A percentile compares a stretch with the other conserved stretches of the same genome.
These are phyloP conservation scores for Phylloscopus trochiloides DNA, from an alignment of 2,113 vertebrate genomes.

Conservation along the genomic window DNA sequence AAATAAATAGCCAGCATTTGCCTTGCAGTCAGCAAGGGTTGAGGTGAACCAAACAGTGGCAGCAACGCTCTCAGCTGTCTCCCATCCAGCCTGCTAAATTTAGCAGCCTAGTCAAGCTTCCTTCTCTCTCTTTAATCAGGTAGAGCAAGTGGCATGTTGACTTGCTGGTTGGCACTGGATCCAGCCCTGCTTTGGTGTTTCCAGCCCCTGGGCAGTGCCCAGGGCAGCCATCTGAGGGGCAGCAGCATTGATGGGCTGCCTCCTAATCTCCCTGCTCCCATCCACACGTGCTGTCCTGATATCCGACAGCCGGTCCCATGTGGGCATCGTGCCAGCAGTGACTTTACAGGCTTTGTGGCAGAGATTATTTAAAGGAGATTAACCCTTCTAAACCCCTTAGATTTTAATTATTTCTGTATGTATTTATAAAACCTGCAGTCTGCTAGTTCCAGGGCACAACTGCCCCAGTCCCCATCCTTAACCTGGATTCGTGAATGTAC, in stretches of 20 bases:
- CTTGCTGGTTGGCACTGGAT: background rate
- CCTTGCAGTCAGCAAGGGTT: constrained; percentile 5
- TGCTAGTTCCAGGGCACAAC: constrained; percentile 74
- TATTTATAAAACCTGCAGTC: constrained; percentile 84
- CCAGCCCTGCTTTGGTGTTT: background rate
- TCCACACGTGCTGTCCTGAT: constrained; percentile 66
- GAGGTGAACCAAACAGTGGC: background rate
- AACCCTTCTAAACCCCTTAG: constrained; percentile 88
- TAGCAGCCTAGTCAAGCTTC: background rate
- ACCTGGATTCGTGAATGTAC: constrained; percentile 64
- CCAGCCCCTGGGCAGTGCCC: background rate
- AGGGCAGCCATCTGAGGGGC: background rate
- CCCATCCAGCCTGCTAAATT: background rate
- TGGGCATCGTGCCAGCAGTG: constrained; percentile 73
- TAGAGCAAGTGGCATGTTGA: background rate
- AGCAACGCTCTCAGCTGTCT: background rate
- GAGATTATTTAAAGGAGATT: constrained; percentile 92
- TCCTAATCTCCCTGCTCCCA: constrained; percentile 46
- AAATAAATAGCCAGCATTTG: constrained; percentile 45
- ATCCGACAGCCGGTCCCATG: constrained; percentile 72
- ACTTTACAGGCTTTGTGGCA: constrained; percentile 82
- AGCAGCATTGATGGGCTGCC: background rate
- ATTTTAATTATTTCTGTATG: constrained; percentile 95
- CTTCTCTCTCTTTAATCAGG: background rate
- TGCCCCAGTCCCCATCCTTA: constrained; percentile 71